Evolutionary conservation across 2,113 vertebrate species (phyloP).

Genomic region (Ammodramus savannarum): DNA sequence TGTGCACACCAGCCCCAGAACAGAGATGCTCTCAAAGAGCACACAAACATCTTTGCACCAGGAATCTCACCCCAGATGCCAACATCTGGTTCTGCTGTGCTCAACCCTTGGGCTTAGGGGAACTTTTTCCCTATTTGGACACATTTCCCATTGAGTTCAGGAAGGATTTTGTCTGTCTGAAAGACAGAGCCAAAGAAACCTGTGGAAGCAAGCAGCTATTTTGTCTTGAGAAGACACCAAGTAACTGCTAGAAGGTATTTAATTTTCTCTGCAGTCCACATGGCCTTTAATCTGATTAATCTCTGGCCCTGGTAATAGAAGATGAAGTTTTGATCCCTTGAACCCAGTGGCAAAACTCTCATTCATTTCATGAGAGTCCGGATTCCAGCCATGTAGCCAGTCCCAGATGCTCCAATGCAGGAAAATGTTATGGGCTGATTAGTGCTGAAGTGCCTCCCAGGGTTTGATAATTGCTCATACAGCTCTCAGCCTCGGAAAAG

Average conservation of each 20-base stretch:
- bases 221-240: neutral
- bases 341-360: neutral
- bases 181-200: constrained; percentile 5
- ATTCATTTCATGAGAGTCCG: neutral
- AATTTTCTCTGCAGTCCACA: constrained; percentile 4
- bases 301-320: neutral
- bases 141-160: neutral
- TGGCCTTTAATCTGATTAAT: constrained; percentile 30
- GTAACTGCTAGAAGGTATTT: constrained; percentile 18
- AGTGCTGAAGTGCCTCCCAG: constrained; percentile 19
- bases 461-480: neutral
- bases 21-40: neutral
- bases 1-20: neutral
- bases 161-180: constrained; percentile 17
- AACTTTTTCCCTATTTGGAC: neutral
- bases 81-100: constrained; percentile 34
- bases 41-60: neutral
- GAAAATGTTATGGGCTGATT: neutral
- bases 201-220: constrained; percentile 11
- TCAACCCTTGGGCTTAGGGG: constrained; percentile 13
- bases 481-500: constrained; percentile 1
- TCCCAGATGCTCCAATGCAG: constrained; percentile 2
- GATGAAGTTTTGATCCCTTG: neutral
- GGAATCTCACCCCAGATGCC: constrained; percentile 6
- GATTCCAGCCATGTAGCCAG: neutral